Evolutionary conservation across 2,797 vertebrate genomes (phyloP), one percentile per base, ranked within the genome.

Genomic region (Tragopan temminckii): DNA sequence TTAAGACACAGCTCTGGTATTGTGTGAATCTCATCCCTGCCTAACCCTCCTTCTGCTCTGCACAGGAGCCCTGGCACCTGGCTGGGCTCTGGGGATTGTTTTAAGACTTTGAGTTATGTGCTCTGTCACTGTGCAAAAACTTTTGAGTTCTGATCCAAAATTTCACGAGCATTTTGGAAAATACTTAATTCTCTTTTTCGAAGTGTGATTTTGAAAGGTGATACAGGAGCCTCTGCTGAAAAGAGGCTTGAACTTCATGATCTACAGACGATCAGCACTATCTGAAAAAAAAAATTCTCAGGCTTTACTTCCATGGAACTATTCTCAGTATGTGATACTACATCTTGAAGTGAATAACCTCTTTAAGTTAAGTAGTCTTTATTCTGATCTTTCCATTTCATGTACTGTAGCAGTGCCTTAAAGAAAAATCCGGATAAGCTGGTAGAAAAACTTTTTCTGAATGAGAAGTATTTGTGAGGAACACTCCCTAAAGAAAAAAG

Each of bases 161-260:
- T 45, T 58, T 82, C 36, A 17, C 6, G 36, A 86, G 38, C 42
- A 29, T 68, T 87, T 94, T 59, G 66, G 72, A 83, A 95, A 95
- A 86, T 5, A 57, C 17, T 81, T 91, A 24, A 23, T 46, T 80
- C 80, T 83, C 79, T 64, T 83, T 81, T 64, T 7, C 35, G 33
- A 40, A 84, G 38, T 20, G 36, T 71, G 11, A 40, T 89, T 90
- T 95, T 95, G 68, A 92, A 87, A 95, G 81, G 50, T 62, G 61
- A 23, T 82, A 40, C 7, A 24, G 62, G 35, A 87, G 4, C 53
- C 55, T 85, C 35, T 86, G 9, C 45, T 80, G 79, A 78, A 92
- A 82, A 80, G 55, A 24, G n/a, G 42, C 62, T 78, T 75, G 84
- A 75, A 57, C 72, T 88, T 87, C 62, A 46, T 64, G 86, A 87